phyloP scores from a whole-genome alignment of 1,140 invertebrate species.

The Xylocopa sonorina region DNA sequence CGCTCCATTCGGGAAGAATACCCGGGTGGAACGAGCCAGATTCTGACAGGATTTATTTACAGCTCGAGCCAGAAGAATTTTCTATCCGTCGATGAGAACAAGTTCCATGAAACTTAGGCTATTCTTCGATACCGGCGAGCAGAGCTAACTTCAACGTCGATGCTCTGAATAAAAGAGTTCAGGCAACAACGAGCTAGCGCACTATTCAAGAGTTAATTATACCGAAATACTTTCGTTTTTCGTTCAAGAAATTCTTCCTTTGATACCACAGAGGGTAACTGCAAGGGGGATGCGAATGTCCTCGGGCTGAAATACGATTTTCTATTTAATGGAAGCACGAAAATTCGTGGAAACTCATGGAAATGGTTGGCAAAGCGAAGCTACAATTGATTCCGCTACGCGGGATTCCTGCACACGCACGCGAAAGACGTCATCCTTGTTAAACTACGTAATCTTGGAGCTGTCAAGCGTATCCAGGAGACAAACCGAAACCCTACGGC shows the following conservation, averaged over 20 bases:
- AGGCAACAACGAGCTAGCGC: too few species aligned
- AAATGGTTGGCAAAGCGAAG: background rate
- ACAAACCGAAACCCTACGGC: background rate
- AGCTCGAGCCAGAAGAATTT: background rate
- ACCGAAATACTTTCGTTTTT: too few species aligned
- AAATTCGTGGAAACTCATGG: background rate
- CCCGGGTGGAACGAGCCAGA: background rate
- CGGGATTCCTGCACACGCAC: background rate
- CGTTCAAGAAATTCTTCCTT: too few species aligned
- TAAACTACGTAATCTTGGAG: constrained; percentile 15
- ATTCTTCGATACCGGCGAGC: background rate
- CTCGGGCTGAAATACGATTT: too few species aligned
- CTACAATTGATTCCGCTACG: background rate
- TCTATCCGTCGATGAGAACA: background rate
- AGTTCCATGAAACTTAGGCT: constrained; percentile 5
- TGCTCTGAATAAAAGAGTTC: background rate
- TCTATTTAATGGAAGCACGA: too few species aligned
- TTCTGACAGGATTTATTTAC: constrained; percentile 2
- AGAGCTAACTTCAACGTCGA: background rate
- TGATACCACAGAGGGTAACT: too few species aligned
- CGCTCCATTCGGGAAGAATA: background rate
- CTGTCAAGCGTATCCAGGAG: constrained; percentile 1
- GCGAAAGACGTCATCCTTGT: constrained; percentile 1
- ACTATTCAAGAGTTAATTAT: too few species aligned
- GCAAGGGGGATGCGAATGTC: too few species aligned